Conservation (phyloP, 2,888 invertebrate genomes). For the Eudasyphora cyanicolor region DNA sequence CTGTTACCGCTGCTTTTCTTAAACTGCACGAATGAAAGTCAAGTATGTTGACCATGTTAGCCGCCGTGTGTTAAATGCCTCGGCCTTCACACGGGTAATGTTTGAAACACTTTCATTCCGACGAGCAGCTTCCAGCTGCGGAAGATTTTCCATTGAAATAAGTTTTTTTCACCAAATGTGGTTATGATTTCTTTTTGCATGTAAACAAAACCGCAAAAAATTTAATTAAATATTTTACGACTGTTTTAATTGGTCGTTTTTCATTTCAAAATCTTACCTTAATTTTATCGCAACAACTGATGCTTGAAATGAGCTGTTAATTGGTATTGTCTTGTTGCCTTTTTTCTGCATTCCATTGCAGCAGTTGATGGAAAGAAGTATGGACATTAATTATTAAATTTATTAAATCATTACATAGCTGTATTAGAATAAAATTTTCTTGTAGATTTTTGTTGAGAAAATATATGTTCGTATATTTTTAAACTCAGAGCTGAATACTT, state of each 20-base stretch:
- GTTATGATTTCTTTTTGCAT: not conserved
- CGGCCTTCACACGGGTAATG: not conserved
- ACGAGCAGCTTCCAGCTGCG: not conserved
- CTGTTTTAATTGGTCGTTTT: not conserved
- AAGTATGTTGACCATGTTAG: not conserved
- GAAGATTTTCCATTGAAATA: not conserved
- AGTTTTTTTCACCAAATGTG: not conserved
- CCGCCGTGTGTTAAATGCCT: not conserved
- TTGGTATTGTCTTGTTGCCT: too few relatives aligned
- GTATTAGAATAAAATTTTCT: too few relatives aligned
- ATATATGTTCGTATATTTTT: too few relatives aligned
- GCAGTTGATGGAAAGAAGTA: too few relatives aligned
- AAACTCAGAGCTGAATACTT: too few relatives aligned
- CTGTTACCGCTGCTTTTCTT: too few relatives aligned
- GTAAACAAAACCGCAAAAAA: not conserved
- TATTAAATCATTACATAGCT: too few relatives aligned
- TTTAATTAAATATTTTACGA: not conserved
- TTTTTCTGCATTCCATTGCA: too few relatives aligned
- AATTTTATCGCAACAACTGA: not conserved
- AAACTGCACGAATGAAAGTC: not conserved
- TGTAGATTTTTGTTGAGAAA: too few relatives aligned
- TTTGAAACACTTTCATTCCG: slow-evolving; percentile 16
- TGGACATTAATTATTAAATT: too few relatives aligned
- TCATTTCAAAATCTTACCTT: not conserved
- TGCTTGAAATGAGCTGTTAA: not conserved